Base-by-base conservation (phyloP, 2,113 vertebrate genomes). In the Trematocara macrostoma region DNA sequence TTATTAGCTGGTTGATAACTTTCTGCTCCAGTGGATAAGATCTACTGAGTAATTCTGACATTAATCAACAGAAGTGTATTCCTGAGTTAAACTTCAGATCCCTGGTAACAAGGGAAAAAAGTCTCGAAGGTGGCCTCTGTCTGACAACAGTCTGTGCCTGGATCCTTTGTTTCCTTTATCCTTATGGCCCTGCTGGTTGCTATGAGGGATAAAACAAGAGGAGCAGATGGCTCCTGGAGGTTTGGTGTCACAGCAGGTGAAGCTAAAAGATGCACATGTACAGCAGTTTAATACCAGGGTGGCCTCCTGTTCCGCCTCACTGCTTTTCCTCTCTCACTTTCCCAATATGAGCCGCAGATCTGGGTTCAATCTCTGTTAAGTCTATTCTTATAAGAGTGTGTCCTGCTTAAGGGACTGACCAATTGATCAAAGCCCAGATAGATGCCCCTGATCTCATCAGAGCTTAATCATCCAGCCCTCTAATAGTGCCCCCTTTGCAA, bases 171-270 rank as follows among this genome's bases (percentile, higher is more conserved):
- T 86, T 88, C 83, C 78, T 11, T 90, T 81, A 82, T 94, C 91
- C 91, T 91, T 91, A 71, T 90, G 93, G 90, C 85, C 93, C 83
- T 5, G 87, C 91, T 88, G 92, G 92, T 95, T 94, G 89, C 94
- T 90, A 91, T 56, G 93, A 94, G 82, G 78, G 92, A 93, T 86
- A 82, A 71, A 86, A 89, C 81, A 87, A 88, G 86, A 88, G 89
- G 91, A 94, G 88, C 95, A 96, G 96, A 96, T 96, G 95, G 95
- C 89, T 92, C 82, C 90, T 92, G 90, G 91, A 92, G 91, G 85
- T 91, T 91, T 85, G 93, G 88, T 92, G 88, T 88, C 94, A 90
- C 94, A 95, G 95, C 94, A 95, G 96, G 95, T 94, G 94, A 92
- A 93, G 91, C 91, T 84, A 80, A 91, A 84, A 87, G 85, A 93